A percentile compares a stretch with the other conserved stretches of the same genome.
Conservation (phyloP, 1,140 invertebrate species). For the Sycobia sp. region DNA sequence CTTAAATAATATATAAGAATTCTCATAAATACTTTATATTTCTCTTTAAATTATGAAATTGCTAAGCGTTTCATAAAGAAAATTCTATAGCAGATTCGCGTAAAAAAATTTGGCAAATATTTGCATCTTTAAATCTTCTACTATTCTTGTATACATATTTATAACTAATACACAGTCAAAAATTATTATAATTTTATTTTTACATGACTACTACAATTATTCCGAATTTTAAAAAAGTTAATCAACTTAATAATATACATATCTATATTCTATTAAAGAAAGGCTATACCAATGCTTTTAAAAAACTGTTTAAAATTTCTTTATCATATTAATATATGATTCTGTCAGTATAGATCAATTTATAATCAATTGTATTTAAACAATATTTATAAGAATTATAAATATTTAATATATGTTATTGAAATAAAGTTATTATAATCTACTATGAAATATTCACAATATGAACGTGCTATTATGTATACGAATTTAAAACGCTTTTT, state of each 20-base stretch:
- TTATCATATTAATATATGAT: no score
- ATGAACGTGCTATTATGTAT: no score
- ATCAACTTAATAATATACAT: background rate
- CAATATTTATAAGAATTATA: no score
- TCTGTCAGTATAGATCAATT: no score
- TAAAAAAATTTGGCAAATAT: conserved; percentile 24
- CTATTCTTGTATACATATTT: background rate
- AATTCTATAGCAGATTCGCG: background rate
- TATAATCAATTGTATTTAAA: no score
- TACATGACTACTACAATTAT: conserved; percentile 17
- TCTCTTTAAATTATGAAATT: conserved; percentile 31
- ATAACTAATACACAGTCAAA: conserved; percentile 17
- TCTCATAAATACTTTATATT: conserved; percentile 23
- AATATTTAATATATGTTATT: no score
- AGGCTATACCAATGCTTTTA: no score
- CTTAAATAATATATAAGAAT: conserved; percentile 21
- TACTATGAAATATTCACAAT: no score
- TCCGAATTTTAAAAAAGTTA: conserved; percentile 7
- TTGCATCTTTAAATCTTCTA: background rate
- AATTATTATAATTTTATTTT: conserved; percentile 22
- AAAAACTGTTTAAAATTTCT: no score
- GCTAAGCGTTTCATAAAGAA: conserved; percentile 17
- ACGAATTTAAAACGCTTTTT: no score
- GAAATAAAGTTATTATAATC: no score
- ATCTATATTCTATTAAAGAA: conserved; percentile 19